These are phyloP conservation scores for Leptatherina wallacei DNA, from an alignment of 2,797 vertebrate species.

Conservation along the genomic window DNA sequence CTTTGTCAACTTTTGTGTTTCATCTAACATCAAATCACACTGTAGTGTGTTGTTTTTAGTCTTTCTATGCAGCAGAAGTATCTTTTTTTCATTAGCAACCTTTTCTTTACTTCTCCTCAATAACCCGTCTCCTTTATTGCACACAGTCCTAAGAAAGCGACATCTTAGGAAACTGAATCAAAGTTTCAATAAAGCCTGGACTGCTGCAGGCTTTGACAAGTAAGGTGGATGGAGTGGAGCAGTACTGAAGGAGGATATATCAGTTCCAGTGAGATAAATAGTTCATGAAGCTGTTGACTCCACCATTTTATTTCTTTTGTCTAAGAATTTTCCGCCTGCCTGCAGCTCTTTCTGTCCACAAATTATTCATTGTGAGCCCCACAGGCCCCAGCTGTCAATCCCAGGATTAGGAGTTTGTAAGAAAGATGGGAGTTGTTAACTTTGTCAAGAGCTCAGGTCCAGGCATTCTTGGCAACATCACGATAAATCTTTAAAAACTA, in stretches of 20 bases:
- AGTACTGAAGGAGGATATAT: slow-evolving; percentile 72
- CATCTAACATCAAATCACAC: slow-evolving; percentile 49
- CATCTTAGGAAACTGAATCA: slow-evolving; percentile 80
- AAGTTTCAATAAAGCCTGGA: slow-evolving; percentile 82
- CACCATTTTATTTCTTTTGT: slow-evolving; percentile 81
- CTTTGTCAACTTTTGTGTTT: slow-evolving; percentile 74
- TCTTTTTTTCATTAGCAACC: slow-evolving; percentile 68
- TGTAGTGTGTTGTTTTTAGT: slow-evolving; percentile 32
- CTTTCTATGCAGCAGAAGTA: slow-evolving; percentile 54
- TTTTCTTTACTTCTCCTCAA: slow-evolving; percentile 66
- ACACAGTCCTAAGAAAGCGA: slow-evolving; percentile 79
- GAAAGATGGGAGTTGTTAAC: slow-evolving; percentile 34
- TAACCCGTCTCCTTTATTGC: slow-evolving; percentile 82
- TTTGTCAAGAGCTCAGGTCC: slow-evolving; percentile 53
- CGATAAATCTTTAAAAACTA: slow-evolving; percentile 15
- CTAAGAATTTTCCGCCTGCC: slow-evolving; percentile 70
- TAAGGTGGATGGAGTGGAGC: slow-evolving; percentile 68
- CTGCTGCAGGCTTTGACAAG: slow-evolving; percentile 78
- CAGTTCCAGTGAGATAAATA: slow-evolving; percentile 79
- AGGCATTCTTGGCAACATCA: slow-evolving; percentile 11
- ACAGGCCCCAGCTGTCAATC: slow-evolving; percentile 66
- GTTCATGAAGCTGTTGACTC: slow-evolving; percentile 83
- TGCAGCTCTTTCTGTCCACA: slow-evolving; percentile 67
- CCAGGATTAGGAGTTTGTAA: slow-evolving; percentile 36
- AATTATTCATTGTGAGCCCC: slow-evolving; percentile 71